Evolutionary conservation across 2,888 invertebrate species (phyloP), one percentile per base, ranked within the genome.

Genomic region (Panzeria rudis): DNA sequence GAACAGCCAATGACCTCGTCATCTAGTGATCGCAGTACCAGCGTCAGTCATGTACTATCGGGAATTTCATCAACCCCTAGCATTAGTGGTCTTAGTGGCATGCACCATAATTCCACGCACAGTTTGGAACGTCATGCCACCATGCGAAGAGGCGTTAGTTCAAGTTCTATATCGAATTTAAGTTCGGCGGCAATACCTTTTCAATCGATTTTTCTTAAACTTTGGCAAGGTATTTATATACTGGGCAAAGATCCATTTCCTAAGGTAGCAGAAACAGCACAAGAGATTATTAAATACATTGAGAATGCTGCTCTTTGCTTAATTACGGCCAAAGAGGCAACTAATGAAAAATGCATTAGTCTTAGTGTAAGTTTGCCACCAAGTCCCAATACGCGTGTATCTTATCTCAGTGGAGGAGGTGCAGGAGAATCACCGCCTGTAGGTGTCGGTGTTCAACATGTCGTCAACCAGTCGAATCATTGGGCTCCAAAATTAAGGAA

Each of bases 221-320:
- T 99, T 79, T 99, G 98, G 98, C 94, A 95, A 88, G 95, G 96
- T 23, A 93, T 99, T 87, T 93, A 95, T 84, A 93, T 94, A 82
- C 94, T 98, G 89, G 95, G 97, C 80, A 94, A 94, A 84, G 99
- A 99, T 94, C 98, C 99, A 1, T 95, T 96, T 92, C 97, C 97
- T 3, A 95, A 95, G 75, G 97, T 99, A 4, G 94, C 96, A 0
- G 93, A 94, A 79, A 95, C 97, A 94, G 97, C 98, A 7, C 94
- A 94, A 87, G 95, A 95, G 89, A 94, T 98, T 77, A 96, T 97
- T 44, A 95, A 95, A 86, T 94, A 97, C 90, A 95, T 98, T 87
- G 94, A 95, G 81, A 94, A 95, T 89, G 96, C 97, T 93, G 92
- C 92, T 0, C 86, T 91, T 0, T 90, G 90, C 61, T 87, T 92